These are phyloP conservation scores for Platyscapa corneri DNA, from an alignment of 1,140 invertebrate genomes.

Conservation along the genomic window DNA sequence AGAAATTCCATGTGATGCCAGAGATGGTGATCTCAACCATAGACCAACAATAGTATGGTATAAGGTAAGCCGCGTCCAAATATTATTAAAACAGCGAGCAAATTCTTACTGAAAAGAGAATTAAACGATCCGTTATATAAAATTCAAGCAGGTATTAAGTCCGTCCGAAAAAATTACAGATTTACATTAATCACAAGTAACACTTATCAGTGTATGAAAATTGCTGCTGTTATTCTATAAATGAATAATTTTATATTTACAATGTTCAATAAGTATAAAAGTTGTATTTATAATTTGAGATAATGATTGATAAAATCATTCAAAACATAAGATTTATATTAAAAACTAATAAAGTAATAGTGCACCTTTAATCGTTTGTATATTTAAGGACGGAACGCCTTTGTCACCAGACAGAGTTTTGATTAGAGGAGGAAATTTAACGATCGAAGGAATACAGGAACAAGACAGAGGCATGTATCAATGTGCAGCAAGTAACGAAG, in stretches of 20 bases:
- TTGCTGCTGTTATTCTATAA: no score
- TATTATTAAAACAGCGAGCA: neutral
- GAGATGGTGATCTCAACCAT: conserved; percentile 82
- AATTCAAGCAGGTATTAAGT: neutral
- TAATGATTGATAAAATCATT: no score
- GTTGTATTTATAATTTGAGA: no score
- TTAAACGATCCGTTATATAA: neutral
- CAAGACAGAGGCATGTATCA: conserved; percentile 93
- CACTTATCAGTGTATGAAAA: no score
- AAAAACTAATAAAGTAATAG: no score
- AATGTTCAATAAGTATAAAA: no score
- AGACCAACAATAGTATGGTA: conserved; percentile 89
- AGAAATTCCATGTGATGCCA: conserved; percentile 89
- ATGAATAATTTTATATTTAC: no score
- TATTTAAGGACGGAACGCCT: conserved; percentile 80
- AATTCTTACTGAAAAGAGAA: no score
- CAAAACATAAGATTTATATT: no score
- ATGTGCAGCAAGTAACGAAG: conserved; percentile 93
- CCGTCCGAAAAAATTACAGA: no score
- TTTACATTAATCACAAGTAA: no score
- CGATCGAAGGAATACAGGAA: conserved; percentile 87
- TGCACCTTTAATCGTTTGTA: neutral
- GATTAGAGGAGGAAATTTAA: conserved; percentile 89
- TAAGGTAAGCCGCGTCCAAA: conserved; percentile 78
- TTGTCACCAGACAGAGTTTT: conserved; percentile 82